Conservation (phyloP, 2,113 vertebrate genomes). For the Ivindomyrus marchei region DNA sequence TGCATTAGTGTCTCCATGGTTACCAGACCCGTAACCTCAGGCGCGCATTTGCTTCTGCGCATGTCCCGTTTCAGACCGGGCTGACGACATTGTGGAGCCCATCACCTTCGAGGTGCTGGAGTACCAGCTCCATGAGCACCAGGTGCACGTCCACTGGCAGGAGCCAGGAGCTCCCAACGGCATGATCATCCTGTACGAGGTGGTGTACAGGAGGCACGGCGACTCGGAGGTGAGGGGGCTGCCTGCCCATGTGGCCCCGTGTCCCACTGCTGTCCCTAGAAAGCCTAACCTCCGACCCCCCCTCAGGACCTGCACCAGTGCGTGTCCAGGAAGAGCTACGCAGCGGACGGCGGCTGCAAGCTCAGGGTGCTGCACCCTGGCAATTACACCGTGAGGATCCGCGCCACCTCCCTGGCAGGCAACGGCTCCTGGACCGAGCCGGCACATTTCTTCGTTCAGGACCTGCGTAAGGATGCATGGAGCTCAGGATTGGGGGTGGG, state of each 20-base stretch:
- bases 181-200: conserved; percentile 89
- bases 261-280: background rate
- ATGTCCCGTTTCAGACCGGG: conserved; percentile 66
- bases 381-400: conserved; percentile 81
- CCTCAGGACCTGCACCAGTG: conserved; percentile 75
- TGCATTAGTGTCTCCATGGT: background rate
- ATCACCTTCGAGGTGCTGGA: conserved; percentile 71
- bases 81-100: conserved; percentile 73
- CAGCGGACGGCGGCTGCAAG: conserved; percentile 62
- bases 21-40: background rate
- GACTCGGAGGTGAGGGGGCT: conserved; percentile 74
- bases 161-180: conserved; percentile 82
- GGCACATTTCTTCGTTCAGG: conserved; percentile 76
- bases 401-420: conserved; percentile 87
- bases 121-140: conserved; percentile 72
- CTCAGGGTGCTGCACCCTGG: conserved; percentile 78
- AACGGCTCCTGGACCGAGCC: conserved; percentile 92
- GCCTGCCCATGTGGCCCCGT: background rate
- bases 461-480: conserved; percentile 61
- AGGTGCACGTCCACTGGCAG: conserved; percentile 75
- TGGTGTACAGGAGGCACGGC: conserved; percentile 78
- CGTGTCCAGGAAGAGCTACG: conserved; percentile 78
- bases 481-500: background rate
- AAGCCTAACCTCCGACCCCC: background rate
- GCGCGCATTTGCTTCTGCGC: background rate